These are phyloP conservation scores for Aldrovandia affinis DNA, from an alignment of 2,797 vertebrate genomes.

Conservation along the genomic window DNA sequence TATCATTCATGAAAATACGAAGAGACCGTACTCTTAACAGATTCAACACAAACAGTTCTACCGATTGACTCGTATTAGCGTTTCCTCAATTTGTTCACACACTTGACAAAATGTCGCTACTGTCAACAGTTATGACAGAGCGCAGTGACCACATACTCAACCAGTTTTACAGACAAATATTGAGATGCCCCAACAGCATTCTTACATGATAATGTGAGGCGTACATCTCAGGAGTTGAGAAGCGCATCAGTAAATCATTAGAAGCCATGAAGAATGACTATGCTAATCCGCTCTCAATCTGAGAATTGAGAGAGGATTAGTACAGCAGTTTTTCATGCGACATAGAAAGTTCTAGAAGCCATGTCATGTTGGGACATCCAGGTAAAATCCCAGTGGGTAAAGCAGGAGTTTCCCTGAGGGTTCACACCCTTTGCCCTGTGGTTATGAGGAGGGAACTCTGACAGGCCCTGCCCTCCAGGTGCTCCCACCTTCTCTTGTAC, in stretches of 20 bases:
- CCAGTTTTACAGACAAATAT: background rate
- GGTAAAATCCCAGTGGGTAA: background rate
- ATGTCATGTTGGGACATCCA: background rate
- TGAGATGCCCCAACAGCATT: background rate
- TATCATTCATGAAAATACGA: background rate
- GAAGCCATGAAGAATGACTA: background rate
- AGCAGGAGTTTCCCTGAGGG: background rate
- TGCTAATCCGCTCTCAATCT: background rate
- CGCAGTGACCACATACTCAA: background rate
- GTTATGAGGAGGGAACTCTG: background rate
- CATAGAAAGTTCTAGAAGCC: background rate
- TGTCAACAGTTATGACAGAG: background rate
- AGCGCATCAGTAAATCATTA: background rate
- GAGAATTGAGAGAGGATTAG: no score
- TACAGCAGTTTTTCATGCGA: background rate
- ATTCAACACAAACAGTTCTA: background rate
- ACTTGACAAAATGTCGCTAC: background rate
- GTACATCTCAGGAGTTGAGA: background rate
- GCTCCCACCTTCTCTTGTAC: conserved; percentile 44
- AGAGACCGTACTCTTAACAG: background rate
- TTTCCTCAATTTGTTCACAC: background rate
- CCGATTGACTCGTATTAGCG: background rate
- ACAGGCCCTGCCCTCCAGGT: no score
- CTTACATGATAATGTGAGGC: background rate
- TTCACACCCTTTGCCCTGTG: background rate